Evolutionary conservation across 1,140 invertebrate species (phyloP).

Genomic region (Brachionus rubens): DNA sequence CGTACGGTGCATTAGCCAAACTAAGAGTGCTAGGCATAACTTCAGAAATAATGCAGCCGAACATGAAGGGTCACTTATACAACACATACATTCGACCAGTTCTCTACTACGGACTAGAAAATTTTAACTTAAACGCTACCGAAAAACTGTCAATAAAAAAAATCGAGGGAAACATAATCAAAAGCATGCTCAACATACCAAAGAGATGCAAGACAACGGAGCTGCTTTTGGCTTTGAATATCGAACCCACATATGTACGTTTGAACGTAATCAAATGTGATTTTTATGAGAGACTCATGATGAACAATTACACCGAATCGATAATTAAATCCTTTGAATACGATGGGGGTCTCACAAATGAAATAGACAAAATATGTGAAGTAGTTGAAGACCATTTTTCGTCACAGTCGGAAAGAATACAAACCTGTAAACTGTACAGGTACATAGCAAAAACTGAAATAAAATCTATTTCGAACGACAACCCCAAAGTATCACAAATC

Average conservation of each 20-base stretch:
- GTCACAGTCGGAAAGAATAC: too few relatives aligned
- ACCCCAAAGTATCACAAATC: too few relatives aligned
- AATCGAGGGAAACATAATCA: constrained; percentile 2
- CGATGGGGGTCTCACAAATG: too few relatives aligned
- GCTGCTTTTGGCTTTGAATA: not conserved
- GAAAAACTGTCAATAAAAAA: not conserved
- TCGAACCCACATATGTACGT: not conserved
- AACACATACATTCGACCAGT: constrained; percentile 6
- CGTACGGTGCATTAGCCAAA: not conserved
- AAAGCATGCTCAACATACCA: not conserved
- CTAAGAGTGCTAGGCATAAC: not conserved
- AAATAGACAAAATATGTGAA: too few relatives aligned
- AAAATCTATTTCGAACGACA: too few relatives aligned
- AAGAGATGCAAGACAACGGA: not conserved
- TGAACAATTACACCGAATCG: too few relatives aligned
- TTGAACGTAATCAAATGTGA: constrained; percentile 4
- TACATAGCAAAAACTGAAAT: too few relatives aligned
- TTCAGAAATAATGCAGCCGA: not conserved
- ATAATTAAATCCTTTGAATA: too few relatives aligned
- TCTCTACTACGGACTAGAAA: not conserved
- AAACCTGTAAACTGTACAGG: too few relatives aligned
- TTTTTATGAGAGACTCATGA: not conserved
- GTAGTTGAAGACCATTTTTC: too few relatives aligned
- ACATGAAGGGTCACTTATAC: constrained; percentile 17
- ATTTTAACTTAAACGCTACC: not conserved